A percentile compares a stretch with the other conserved stretches of the same genome.
phyloP scores from a whole-genome alignment of 2,113 vertebrate species.

The Pedionomus torquatus region DNA sequence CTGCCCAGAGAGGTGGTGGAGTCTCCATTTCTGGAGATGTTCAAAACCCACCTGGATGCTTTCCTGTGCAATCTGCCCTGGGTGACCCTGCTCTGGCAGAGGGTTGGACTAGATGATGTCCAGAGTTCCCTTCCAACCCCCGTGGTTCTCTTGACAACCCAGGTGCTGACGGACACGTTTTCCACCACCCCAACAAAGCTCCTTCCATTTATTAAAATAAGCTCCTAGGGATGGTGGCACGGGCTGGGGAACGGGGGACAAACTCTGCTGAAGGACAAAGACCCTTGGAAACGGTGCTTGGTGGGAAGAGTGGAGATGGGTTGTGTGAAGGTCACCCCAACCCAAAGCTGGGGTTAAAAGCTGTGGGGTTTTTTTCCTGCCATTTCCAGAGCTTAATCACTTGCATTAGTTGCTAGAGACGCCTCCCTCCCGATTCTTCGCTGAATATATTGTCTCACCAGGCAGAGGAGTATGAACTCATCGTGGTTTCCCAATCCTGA shows the following conservation, averaged over 20 bases:
- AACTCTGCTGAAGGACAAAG: rapidly evolving
- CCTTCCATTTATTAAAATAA: not conserved
- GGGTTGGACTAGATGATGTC: too few species aligned
- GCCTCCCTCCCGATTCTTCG: not conserved
- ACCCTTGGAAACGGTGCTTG: rapidly evolving
- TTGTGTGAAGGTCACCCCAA: not conserved
- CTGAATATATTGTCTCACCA: slow-evolving; percentile 8
- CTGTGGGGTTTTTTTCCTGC: not conserved
- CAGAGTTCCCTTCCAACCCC: too few species aligned
- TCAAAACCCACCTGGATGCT: too few species aligned
- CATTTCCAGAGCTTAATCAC: not conserved
- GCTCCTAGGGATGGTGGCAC: not conserved
- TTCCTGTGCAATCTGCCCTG: too few species aligned
- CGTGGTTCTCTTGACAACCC: not conserved
- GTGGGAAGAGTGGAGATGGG: rapidly evolving
- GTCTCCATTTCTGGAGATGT: too few species aligned
- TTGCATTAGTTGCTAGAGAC: not conserved
- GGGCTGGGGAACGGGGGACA: not conserved
- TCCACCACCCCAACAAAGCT: not conserved
- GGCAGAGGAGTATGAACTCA: slow-evolving; percentile 53
- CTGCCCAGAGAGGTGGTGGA: too few species aligned
- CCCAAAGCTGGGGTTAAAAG: not conserved
- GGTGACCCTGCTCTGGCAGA: too few species aligned
- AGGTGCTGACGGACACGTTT: rapidly evolving
- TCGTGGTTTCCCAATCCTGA: slow-evolving; percentile 49